Evolutionary conservation across 2,797 vertebrate species (phyloP), one percentile per base, ranked within the genome.

Genomic region (Sebastes oblongus): DNA sequence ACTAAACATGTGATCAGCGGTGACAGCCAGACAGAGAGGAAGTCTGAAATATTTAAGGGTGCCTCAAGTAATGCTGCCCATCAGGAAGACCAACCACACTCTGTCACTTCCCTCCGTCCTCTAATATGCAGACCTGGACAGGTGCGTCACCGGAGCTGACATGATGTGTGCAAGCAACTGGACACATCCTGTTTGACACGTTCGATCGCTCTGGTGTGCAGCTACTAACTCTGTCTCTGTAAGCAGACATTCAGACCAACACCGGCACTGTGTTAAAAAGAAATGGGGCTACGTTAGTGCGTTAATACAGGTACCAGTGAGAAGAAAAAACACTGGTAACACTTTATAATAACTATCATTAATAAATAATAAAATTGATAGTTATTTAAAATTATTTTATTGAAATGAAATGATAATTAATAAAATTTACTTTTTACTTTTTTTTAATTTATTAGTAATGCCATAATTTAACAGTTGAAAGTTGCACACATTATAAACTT

Each of bases 391-490:
- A 16, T 42, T 0, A 46, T 46, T 46, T 46, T 46, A 46, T 6
- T 7, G 42, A 1, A 46, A 46, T 46, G 0, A 18, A 46, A 46
- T 42, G 6, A 16, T 46, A 18, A 18, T 46, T 46, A 46, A 46
- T 46, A 1, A 46, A 16, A 0, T 46, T 0, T 18, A 16, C 39
- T 42, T 39, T 39, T 39, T 13, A 13, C 36, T 39, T 39, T 39
- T 1, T 1, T 0, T 4, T 1, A 7, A 16, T 42, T 0, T 16
- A 42, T 16, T 42, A 46, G 14, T 46, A 46, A 18, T 46, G 42
- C 42, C 16, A 18, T 46, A 46, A 46, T 42, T 39, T 42, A 42
- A 46, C 6, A 46, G 42, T 46, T 46, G 1, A 46, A 0, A 16
- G 42, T 0, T 46, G 42, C 42, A 46, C 42, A 16, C 39, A 3